Evolutionary conservation across 1,140 invertebrate genomes (phyloP).

Genomic region (Neodiprion virginianus): DNA sequence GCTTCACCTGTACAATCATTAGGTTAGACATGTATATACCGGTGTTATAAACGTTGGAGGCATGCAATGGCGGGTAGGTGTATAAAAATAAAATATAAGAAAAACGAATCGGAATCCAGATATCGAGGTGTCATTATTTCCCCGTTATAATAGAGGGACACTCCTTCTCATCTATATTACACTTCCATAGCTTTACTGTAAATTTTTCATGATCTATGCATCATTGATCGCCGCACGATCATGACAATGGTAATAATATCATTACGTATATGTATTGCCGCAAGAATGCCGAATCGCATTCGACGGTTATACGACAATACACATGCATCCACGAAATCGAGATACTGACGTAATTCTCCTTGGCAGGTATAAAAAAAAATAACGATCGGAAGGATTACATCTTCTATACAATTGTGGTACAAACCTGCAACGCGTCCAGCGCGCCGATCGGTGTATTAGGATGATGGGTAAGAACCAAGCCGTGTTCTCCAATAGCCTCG

Average conservation of each 20-base stretch:
- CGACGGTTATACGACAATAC: too few species aligned
- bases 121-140: background rate
- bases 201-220: too few species aligned
- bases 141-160: background rate
- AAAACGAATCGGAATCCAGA: background rate
- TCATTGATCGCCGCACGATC: too few species aligned
- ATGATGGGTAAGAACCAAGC: constrained; percentile 74
- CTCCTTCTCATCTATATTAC: too few species aligned
- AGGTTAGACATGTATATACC: background rate
- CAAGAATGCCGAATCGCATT: too few species aligned
- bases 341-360: too few species aligned
- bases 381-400: background rate
- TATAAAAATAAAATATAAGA: too few species aligned
- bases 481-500: constrained; percentile 70
- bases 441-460: constrained; percentile 82
- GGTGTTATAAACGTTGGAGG: too few species aligned
- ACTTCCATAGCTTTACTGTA: too few species aligned
- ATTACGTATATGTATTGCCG: too few species aligned
- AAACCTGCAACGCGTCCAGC: constrained; percentile 65
- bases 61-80: background rate
- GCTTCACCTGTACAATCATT: constrained; percentile 66
- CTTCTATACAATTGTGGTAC: constrained; percentile 17
- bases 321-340: too few species aligned
- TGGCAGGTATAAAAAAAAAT: background rate
- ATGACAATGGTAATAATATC: too few species aligned